Evolutionary conservation across 2,888 invertebrate species (phyloP).

Genomic region (Drosophila mimica): DNA sequence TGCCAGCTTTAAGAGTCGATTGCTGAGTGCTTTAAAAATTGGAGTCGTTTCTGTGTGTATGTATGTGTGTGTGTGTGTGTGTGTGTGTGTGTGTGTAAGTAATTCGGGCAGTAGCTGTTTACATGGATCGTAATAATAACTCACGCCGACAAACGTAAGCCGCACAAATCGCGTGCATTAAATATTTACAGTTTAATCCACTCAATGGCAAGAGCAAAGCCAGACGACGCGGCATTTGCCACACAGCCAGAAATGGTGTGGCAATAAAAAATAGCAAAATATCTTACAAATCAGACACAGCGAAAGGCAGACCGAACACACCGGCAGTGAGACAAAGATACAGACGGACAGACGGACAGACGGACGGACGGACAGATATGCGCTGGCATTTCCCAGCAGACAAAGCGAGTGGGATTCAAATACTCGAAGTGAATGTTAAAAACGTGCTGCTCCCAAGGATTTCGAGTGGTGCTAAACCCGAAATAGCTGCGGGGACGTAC

Average conservation of each 20-base stretch:
- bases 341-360: slow-evolving; percentile 41
- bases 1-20: slow-evolving; percentile 24
- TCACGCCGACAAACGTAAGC: slow-evolving; percentile 64
- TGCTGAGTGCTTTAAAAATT: slow-evolving; percentile 17
- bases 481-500: slow-evolving; percentile 3
- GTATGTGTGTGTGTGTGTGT: neutral
- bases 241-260: slow-evolving; percentile 59
- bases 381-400: slow-evolving; percentile 63
- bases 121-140: slow-evolving; percentile 56
- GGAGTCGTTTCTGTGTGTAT: neutral
- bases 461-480: slow-evolving; percentile 36
- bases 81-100: neutral
- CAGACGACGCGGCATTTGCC: slow-evolving; percentile 45
- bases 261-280: slow-evolving; percentile 80
- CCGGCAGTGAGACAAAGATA: slow-evolving; percentile 32
- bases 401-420: slow-evolving; percentile 53
- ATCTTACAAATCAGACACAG: slow-evolving; percentile 74
- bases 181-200: slow-evolving; percentile 79
- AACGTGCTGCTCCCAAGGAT: slow-evolving; percentile 56
- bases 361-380: slow-evolving; percentile 20
- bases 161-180: slow-evolving; percentile 75
- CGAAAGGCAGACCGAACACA: slow-evolving; percentile 35
- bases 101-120: slow-evolving; percentile 9
- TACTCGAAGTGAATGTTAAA: slow-evolving; percentile 66
- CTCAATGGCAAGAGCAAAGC: slow-evolving; percentile 74